Percentiles rank a stretch among this genome's conserved stretches.
Conservation (phyloP, 2,888 invertebrate species). For the Polymixis lichenea region DNA sequence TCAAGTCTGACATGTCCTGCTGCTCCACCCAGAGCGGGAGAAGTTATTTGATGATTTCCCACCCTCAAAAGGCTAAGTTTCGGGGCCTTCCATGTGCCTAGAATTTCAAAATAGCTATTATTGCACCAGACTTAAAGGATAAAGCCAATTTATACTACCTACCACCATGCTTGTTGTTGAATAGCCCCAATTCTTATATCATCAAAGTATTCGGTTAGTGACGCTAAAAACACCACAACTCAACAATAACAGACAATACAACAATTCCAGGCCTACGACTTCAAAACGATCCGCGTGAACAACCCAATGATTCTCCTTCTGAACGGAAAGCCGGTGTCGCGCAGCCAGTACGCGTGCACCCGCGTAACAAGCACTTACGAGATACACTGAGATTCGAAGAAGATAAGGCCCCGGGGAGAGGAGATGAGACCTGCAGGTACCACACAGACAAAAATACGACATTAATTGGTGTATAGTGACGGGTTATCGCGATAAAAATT, state of each 20-base stretch:
- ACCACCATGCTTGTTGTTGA: background rate
- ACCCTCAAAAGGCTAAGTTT: no score
- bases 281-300: constrained; percentile 94
- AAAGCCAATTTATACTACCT: background rate
- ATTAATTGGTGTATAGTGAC: background rate
- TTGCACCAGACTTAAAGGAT: background rate
- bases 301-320: constrained; percentile 94
- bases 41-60: no score
- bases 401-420: constrained; percentile 19
- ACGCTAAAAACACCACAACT: background rate
- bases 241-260: background rate
- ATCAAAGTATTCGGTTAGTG: background rate
- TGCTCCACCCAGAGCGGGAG: no score
- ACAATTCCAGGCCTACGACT: constrained; percentile 92
- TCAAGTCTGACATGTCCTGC: no score
- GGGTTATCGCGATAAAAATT: constrained; percentile 1
- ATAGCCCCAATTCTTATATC: background rate
- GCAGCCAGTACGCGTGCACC: constrained; percentile 92
- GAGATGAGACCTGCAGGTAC: constrained; percentile 29
- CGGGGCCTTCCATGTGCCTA: no score
- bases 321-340: constrained; percentile 94
- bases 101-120: background rate
- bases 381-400: constrained; percentile 77
- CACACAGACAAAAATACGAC: constrained; percentile 17
- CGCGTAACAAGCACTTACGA: constrained; percentile 92